phyloP scores from a whole-genome alignment of 2,888 invertebrate species.

The Heliconius ismenius region DNA sequence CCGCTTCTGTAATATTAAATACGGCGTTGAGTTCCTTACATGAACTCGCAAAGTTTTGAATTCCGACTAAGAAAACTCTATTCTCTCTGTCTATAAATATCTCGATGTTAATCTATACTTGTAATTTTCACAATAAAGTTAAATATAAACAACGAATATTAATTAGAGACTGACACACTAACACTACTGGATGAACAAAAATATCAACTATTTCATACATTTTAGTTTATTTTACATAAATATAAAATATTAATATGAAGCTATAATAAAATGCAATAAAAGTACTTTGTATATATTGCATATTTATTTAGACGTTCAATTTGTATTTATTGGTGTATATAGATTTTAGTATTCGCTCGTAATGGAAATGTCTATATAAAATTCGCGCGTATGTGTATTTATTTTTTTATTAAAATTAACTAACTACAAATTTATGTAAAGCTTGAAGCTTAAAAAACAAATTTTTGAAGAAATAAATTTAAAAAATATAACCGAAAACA shows the following conservation, averaged over 20 bases:
- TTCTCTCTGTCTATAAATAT: no score
- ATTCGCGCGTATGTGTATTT: background rate
- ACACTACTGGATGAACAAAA: no score
- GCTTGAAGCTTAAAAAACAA: no score
- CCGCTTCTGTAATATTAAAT: background rate
- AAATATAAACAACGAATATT: no score
- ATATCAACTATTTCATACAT: background rate
- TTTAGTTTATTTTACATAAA: background rate
- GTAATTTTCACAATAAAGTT: no score
- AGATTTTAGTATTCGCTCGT: background rate
- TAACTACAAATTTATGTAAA: background rate
- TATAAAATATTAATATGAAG: background rate
- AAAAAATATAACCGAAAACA: no score
- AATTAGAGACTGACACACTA: no score
- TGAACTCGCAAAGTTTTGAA: background rate
- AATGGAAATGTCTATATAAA: slow-evolving; percentile 1
- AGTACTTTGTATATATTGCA: background rate
- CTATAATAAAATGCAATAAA: background rate
- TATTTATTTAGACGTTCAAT: background rate
- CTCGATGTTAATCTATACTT: no score
- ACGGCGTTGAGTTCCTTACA: background rate
- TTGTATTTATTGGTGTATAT: slow-evolving; percentile 1
- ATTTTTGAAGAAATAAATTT: no score
- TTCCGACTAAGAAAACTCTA: background rate
- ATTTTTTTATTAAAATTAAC: background rate